These are phyloP conservation scores for Hydractinia symbiolongicarpus DNA, from an alignment of 30 jellyfish, hydroid and myxozoan species.

Conservation along the genomic window DNA sequence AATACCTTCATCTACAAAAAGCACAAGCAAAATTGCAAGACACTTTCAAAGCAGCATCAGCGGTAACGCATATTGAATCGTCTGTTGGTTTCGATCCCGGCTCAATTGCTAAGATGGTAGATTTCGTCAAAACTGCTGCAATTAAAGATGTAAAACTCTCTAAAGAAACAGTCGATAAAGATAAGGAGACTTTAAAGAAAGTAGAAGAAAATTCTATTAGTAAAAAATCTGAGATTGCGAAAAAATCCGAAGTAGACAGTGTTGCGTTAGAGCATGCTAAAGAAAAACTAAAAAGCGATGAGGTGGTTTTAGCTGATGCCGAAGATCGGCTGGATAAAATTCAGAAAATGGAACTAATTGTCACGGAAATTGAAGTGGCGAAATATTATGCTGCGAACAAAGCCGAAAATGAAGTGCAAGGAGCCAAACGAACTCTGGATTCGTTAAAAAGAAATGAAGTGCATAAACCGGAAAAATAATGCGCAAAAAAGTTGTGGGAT, in stretches of 20 bases:
- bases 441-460: slow-evolving; percentile 21
- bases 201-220: slow-evolving; percentile 54
- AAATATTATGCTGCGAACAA: slow-evolving; percentile 54
- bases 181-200: slow-evolving; percentile 47
- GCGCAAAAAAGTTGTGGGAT: no score
- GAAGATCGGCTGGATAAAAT: slow-evolving; percentile 76
- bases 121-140: slow-evolving; percentile 88
- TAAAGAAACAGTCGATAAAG: slow-evolving; percentile 62
- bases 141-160: slow-evolving; percentile 79
- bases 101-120: slow-evolving; percentile 86
- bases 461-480: slow-evolving; percentile 3
- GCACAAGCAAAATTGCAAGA: slow-evolving; percentile 48
- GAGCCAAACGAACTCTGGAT: slow-evolving; percentile 26
- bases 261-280: slow-evolving; percentile 63
- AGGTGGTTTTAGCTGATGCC: slow-evolving; percentile 67
- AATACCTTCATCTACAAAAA: slow-evolving; percentile 30
- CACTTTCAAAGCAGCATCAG: slow-evolving; percentile 71
- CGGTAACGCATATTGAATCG: slow-evolving; percentile 84
- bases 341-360: slow-evolving; percentile 77
- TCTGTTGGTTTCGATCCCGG: slow-evolving; percentile 95
- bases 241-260: slow-evolving; percentile 25
- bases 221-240: slow-evolving; percentile 35
- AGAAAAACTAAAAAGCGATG: slow-evolving; percentile 65
- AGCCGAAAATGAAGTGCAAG: slow-evolving; percentile 27
- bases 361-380: slow-evolving; percentile 88